A percentile compares a stretch with the other conserved stretches of the same genome.
phyloP scores from a whole-genome alignment of 2,113 vertebrate genomes.

The Candoia aspera region DNA sequence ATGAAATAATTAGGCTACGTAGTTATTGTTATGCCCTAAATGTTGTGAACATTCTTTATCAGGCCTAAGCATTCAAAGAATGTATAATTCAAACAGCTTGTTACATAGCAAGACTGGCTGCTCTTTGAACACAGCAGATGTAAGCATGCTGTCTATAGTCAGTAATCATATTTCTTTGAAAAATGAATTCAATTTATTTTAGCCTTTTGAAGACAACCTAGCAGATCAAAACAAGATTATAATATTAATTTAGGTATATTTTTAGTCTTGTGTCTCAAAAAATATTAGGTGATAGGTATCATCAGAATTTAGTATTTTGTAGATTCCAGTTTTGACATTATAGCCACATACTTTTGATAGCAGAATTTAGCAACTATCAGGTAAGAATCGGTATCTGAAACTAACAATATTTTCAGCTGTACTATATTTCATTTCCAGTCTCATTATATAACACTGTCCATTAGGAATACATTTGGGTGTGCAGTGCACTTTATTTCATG shows the following conservation, averaged over 20 bases:
- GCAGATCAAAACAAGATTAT: background rate
- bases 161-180: background rate
- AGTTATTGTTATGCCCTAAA: background rate
- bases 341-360: background rate
- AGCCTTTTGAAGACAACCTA: background rate
- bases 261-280: background rate
- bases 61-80: background rate
- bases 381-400: background rate
- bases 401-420: background rate
- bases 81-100: background rate
- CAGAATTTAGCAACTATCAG: background rate
- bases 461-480: background rate
- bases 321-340: background rate
- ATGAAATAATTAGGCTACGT: background rate
- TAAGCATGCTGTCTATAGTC: background rate
- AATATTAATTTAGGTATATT: background rate
- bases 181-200: background rate
- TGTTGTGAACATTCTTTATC: background rate
- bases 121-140: background rate
- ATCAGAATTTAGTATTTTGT: background rate
- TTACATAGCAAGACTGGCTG: background rate
- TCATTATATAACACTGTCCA: background rate
- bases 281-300: background rate
- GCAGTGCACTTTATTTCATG: background rate
- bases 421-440: background rate